Percentiles rank a stretch among this genome's conserved stretches.
Conservation (phyloP, 1,140 invertebrate species). For the Orchestia grillus region DNA sequence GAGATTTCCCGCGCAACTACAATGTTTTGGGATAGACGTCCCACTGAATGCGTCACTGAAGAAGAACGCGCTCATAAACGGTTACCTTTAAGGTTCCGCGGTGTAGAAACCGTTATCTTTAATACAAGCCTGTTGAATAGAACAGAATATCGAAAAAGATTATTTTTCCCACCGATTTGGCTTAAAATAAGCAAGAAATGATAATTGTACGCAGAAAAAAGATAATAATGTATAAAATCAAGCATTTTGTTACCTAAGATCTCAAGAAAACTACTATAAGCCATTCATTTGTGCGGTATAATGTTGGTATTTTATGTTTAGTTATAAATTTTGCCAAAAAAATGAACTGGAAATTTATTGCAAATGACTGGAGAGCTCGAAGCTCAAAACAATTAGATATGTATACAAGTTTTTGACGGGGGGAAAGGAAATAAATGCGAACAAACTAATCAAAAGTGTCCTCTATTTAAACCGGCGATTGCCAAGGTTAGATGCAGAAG, state of each 20-base stretch:
- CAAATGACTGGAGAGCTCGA: too few species aligned
- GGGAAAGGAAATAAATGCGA: too few species aligned
- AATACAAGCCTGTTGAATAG: background rate
- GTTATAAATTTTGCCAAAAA: too few species aligned
- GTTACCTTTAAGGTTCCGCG: constrained; percentile 42
- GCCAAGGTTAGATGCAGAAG: too few species aligned
- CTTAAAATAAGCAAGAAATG: background rate
- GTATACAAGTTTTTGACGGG: too few species aligned
- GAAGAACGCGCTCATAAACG: constrained; percentile 44
- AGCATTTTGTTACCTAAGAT: background rate
- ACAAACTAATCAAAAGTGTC: too few species aligned
- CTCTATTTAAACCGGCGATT: too few species aligned
- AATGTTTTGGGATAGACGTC: constrained; percentile 28
- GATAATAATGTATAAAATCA: background rate
- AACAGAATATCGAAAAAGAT: background rate
- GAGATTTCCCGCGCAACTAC: constrained; percentile 50
- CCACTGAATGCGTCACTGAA: constrained; percentile 29
- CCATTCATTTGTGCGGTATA: background rate
- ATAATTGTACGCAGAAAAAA: background rate
- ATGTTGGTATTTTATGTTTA: background rate
- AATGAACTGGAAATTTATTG: too few species aligned
- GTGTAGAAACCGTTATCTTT: constrained; percentile 14
- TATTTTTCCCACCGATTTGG: background rate
- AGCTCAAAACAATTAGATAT: too few species aligned
- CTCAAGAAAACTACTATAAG: background rate